Evolutionary conservation across 2,113 vertebrate species (phyloP), one percentile per base, ranked within the genome.

Genomic region (Aptenodytes patagonicus): DNA sequence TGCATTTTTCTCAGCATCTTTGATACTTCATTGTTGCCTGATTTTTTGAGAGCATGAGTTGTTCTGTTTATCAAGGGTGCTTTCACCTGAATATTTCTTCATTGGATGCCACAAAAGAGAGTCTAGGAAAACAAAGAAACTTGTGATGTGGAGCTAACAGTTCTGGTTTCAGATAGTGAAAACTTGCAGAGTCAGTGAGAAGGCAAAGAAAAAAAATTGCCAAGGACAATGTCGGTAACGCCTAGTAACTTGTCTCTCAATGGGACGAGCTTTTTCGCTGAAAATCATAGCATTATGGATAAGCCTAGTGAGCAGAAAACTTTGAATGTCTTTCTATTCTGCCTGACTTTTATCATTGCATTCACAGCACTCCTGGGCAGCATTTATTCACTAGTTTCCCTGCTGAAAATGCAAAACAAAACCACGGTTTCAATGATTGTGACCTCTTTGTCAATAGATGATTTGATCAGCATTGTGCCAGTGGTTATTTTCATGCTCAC

Each of bases 371-470:
- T 99, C 32, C 94, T 98, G 58, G 99, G 99, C 89, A 98, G 99
- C 75, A 60, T 99, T 60, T 99, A 98, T 94, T 99, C 99, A 4
- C 98, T 99, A 17, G 95, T 98, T 60, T 97, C 98, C 78, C 96
- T 99, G 89, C 96, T 99, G 88, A 98, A 97, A 89, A 98, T 98
- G 98, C 98, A 98, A 77, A 98, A 92, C 57, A 98, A 98, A 93
- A 99, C 98, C 61, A 98, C 98, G 0, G 82, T 99, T 73, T 98
- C 99, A 38, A 90, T 99, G 92, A 98, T 99, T 2, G 99, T 99
- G 97, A 99, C 98, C 70, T 99, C 99, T 55, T 98, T 99, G 98
- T 99, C 99, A 10, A 96, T 99, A 96, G 99, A 99, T 66, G 99
- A 99, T 94, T 98, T 99, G 73, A 97, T 99, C 89, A 99, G 99